Percentiles rank a stretch among this genome's conserved stretches.
These are phyloP conservation scores for Oryzias woworae DNA, from an alignment of 2,113 vertebrate species.

Conservation along the genomic window DNA sequence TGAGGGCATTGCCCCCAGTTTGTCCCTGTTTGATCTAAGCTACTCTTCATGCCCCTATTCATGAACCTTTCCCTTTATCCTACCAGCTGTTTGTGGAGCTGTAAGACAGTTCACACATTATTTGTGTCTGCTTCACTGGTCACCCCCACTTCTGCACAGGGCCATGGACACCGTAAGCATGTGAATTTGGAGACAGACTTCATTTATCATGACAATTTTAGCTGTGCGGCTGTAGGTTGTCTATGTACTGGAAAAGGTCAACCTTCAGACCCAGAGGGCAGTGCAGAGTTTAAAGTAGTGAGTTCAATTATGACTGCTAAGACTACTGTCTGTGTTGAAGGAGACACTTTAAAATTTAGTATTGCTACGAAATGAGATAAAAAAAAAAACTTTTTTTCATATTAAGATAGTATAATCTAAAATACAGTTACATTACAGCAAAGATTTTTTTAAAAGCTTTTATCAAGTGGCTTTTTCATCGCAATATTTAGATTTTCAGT, in stretches of 20 bases:
- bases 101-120: neutral
- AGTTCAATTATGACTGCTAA: slow-evolving; percentile 4
- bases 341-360: neutral
- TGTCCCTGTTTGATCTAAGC: slow-evolving; percentile 44
- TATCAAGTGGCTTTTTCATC: too few relatives aligned
- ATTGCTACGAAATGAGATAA: too few relatives aligned
- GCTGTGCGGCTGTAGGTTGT: neutral
- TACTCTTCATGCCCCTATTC: slow-evolving; percentile 6
- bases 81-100: slow-evolving; percentile 16
- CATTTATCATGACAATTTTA: neutral
- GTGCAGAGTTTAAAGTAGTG: slow-evolving; percentile 3
- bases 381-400: too few relatives aligned
- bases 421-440: too few relatives aligned
- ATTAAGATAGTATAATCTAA: too few relatives aligned
- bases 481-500: too few relatives aligned
- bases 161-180: neutral
- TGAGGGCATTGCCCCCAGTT: slow-evolving; percentile 63
- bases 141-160: neutral
- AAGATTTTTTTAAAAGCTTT: too few relatives aligned
- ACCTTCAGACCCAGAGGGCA: slow-evolving; percentile 8
- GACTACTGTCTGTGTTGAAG: slow-evolving; percentile 16
- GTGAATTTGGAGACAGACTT: slow-evolving; percentile 5
- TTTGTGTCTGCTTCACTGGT: neutral
- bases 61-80: slow-evolving; percentile 2
- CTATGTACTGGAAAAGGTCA: neutral